Conservation (phyloP, 92 coral and sea anemone genomes). For the Porites lobata region DNA sequence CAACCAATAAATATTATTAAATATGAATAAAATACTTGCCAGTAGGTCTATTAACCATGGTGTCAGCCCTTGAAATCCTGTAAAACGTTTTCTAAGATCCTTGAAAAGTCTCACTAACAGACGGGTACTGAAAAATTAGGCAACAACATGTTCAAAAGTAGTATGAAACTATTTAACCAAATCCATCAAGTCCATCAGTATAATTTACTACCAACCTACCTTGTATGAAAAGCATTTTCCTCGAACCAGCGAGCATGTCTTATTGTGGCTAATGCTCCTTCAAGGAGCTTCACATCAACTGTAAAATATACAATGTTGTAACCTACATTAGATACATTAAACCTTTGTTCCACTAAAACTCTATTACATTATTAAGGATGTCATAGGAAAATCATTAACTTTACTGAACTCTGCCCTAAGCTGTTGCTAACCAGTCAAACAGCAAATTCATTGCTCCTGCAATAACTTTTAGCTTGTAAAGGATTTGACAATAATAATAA, state of each 20-base stretch:
- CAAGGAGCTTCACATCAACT: conserved; percentile 98
- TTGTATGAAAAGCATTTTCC: conserved; percentile 99
- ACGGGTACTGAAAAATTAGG: conserved; percentile 79
- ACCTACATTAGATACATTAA: not conserved
- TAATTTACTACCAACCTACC: conserved; percentile 38
- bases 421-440: too few relatives aligned
- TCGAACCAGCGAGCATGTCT: conserved; percentile 99
- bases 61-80: conserved; percentile 93
- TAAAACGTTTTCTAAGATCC: conserved; percentile 89
- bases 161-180: not conserved
- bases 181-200: not conserved
- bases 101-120: conserved; percentile 90
- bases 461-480: too few relatives aligned
- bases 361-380: too few relatives aligned
- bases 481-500: too few relatives aligned
- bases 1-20: too few relatives aligned
- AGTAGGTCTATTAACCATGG: conserved; percentile 98
- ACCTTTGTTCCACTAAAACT: too few relatives aligned
- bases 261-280: conserved; percentile 98
- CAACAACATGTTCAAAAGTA: not conserved
- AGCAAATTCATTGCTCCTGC: too few relatives aligned
- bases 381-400: too few relatives aligned
- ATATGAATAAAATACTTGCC: conserved; percentile 57
- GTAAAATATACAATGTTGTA: not conserved
- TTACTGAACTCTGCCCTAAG: too few relatives aligned